These are phyloP conservation scores for Furcifer pardalis DNA, from an alignment of 2,797 vertebrate species.

Conservation along the genomic window DNA sequence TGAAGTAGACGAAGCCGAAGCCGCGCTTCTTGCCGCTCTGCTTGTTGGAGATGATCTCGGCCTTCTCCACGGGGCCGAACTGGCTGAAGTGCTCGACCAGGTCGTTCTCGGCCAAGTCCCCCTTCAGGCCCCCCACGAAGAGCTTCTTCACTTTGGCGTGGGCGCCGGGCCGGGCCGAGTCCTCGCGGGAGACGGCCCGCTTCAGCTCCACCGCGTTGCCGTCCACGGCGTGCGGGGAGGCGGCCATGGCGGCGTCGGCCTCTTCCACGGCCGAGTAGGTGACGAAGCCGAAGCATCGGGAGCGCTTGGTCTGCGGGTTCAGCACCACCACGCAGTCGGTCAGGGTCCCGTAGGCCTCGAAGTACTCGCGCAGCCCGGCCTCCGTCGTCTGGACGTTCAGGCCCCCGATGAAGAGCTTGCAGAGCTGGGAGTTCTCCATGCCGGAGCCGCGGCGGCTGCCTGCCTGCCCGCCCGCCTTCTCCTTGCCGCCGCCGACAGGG, in stretches of 20 bases:
- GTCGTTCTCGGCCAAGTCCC: conserved; percentile 89
- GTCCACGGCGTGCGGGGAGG: conserved; percentile 94
- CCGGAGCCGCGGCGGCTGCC: conserved; percentile 64
- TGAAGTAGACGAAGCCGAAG: conserved; percentile 97
- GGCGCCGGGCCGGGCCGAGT: conserved; percentile 93
- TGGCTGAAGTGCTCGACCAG: conserved; percentile 88
- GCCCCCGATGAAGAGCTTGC: conserved; percentile 96
- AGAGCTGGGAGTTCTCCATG: conserved; percentile 92
- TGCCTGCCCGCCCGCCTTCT: conserved; percentile 65
- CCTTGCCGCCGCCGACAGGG: conserved; percentile 56
- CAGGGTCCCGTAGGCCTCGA: conserved; percentile 91
- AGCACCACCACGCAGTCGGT: conserved; percentile 98
- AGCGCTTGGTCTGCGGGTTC: conserved; percentile 94
- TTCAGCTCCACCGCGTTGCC: conserved; percentile 95
- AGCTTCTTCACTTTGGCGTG: conserved; percentile 98
- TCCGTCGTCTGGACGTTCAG: conserved; percentile 97
- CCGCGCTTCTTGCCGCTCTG: conserved; percentile 94
- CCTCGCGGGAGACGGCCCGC: conserved; percentile 94
- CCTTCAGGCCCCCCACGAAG: conserved; percentile 92
- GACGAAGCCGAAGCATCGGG: conserved; percentile 97
- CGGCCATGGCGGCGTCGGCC: conserved; percentile 93
- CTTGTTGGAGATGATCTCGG: conserved; percentile 96
- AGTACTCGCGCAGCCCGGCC: conserved; percentile 91
- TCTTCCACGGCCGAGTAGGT: conserved; percentile 94
- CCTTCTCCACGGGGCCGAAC: conserved; percentile 93